Base-by-base conservation (phyloP, 2,797 vertebrate species). In the Muraenolepis orangiensis region DNA sequence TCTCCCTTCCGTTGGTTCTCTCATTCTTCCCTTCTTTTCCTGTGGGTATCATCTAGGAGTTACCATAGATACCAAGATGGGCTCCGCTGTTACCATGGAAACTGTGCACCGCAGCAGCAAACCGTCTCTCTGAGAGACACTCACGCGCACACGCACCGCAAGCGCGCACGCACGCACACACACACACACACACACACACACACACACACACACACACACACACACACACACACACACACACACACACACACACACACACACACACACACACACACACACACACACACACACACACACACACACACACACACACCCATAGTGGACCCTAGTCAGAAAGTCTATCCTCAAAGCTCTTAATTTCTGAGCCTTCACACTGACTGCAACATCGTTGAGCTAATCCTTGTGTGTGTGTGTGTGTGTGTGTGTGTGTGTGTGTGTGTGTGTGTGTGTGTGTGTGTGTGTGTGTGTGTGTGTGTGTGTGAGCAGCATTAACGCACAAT, bases 1-100 rank as follows among this genome's bases (percentile, higher is more conserved):
- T 70, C 38, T 70, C 64, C 66, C 66, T 64, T 18, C 36, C 74
- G 18, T 18, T 51, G 16, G 16, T 51, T 51, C 42, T 51, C 42
- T 51, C 74, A 72, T 64, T 81, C 74, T 80, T 70, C 72, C 82
- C 46, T 78, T 76, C 74, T 79, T 76, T 42, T 80, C 87, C 82
- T 84, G 81, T 86, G 84, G 85, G 85, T 86, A 83, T 88, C 87
- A 90, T 88, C 87, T 80, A 87, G 84, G 89, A 87, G 92, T 94
- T 93, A 89, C 93, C 93, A 94, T 93, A 89, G 93, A 92, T 89
- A 93, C 89, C 85, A 88, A 90, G 89, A 91, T 89, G 90, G 91
- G 90, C 86, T 90, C 86, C 66, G 77, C 89, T 12, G 89, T 94
- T 92, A 81, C 93, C 91, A 93, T 94, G 89, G 93, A 93, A 93